Percentiles rank a stretch among this genome's conserved stretches.
phyloP scores from a whole-genome alignment of 2,888 invertebrate genomes.

The Cartodere bifasciata region DNA sequence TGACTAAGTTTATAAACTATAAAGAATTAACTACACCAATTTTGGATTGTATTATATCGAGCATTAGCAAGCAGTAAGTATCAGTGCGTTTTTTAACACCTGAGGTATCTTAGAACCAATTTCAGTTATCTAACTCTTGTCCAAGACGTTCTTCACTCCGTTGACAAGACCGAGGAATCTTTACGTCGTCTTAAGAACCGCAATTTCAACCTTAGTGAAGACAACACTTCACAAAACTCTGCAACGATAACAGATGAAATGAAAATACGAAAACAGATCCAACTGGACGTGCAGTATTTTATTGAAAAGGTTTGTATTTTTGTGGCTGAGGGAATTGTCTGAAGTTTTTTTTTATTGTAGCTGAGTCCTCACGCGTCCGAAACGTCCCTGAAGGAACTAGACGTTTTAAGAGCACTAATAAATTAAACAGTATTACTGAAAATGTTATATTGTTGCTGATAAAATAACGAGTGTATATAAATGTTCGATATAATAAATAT shows the following conservation, averaged over 20 bases:
- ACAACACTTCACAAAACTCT: slow-evolving; percentile 44
- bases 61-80: slow-evolving; percentile 40
- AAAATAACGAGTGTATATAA: slow-evolving; percentile 4
- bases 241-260: slow-evolving; percentile 64
- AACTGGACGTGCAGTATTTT: slow-evolving; percentile 72
- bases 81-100: slow-evolving; percentile 1
- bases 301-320: slow-evolving; percentile 33
- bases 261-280: slow-evolving; percentile 83
- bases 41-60: slow-evolving; percentile 33
- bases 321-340: no score
- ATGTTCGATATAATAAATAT: slow-evolving; percentile 4
- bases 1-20: slow-evolving; percentile 36
- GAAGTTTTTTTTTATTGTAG: slow-evolving; percentile 1
- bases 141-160: slow-evolving; percentile 80
- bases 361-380: background rate
- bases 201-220: slow-evolving; percentile 24
- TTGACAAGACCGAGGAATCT: slow-evolving; percentile 92
- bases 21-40: slow-evolving; percentile 32
- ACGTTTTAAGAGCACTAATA: background rate
- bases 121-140: slow-evolving; percentile 58
- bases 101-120: slow-evolving; percentile 8
- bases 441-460: background rate
- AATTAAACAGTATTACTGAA: background rate
- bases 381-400: background rate
- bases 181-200: slow-evolving; percentile 66